These are phyloP conservation scores for Ips nitidus DNA, from an alignment of 1,140 invertebrate genomes.

Conservation along the genomic window DNA sequence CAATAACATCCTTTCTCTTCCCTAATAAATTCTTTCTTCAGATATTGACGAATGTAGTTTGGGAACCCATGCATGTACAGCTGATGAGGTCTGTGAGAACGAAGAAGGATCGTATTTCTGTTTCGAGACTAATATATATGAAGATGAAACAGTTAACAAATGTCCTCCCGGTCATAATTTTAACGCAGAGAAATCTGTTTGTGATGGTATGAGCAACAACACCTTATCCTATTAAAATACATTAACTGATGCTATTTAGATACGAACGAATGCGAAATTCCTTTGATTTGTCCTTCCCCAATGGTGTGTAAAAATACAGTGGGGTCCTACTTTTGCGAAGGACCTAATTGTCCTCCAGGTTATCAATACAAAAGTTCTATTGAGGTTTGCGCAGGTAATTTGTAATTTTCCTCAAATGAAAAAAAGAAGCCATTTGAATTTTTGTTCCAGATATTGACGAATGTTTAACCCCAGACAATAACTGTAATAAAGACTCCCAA, in stretches of 20 bases:
- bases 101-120: conserved; percentile 46
- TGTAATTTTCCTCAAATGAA: not conserved
- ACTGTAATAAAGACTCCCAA: conserved; percentile 64
- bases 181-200: conserved; percentile 61
- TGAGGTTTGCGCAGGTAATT: conserved; percentile 52
- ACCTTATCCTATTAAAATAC: not conserved
- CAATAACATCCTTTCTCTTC: too few species aligned
- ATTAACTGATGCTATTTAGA: conserved; percentile 55
- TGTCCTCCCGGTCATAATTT: conserved; percentile 68
- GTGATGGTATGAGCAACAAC: conserved; percentile 62
- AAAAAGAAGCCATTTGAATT: not conserved
- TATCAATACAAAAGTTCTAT: conserved; percentile 58
- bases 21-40: conserved; percentile 9
- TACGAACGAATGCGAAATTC: conserved; percentile 65
- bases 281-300: conserved; percentile 55
- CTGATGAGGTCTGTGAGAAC: conserved; percentile 47
- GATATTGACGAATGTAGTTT: conserved; percentile 70
- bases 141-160: conserved; percentile 38
- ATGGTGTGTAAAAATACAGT: conserved; percentile 66
- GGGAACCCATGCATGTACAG: conserved; percentile 59
- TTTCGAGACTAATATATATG: conserved; percentile 32
- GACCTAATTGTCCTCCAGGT: conserved; percentile 62
- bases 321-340: conserved; percentile 66
- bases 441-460: conserved; percentile 73
- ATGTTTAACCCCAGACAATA: conserved; percentile 60